phyloP scores from a whole-genome alignment of 2,113 vertebrate genomes.

The Propithecus coquereli region DNA sequence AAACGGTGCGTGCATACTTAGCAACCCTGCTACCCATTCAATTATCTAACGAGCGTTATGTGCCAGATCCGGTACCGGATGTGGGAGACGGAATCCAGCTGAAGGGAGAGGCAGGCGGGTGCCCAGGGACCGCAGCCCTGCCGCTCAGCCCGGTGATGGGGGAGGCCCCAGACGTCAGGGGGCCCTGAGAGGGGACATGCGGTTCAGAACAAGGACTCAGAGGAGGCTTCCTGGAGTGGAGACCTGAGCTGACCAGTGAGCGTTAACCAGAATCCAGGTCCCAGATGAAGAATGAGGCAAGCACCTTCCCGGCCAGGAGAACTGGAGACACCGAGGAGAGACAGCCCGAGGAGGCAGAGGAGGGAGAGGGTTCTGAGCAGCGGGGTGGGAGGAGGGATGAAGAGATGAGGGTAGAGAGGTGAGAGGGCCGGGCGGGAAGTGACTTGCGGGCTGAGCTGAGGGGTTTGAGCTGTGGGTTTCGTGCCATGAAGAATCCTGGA shows the following conservation, averaged over 20 bases:
- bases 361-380: too few relatives aligned
- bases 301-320: background rate
- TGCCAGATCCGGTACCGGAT: background rate
- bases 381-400: background rate
- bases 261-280: background rate
- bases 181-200: background rate
- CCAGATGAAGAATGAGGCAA: background rate
- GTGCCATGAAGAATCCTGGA: background rate
- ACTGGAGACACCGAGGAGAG: background rate
- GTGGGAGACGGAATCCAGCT: background rate
- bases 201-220: background rate
- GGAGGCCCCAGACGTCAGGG: background rate
- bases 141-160: background rate
- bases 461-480: background rate
- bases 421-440: background rate
- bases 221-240: background rate
- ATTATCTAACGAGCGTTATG: background rate
- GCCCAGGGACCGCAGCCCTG: background rate
- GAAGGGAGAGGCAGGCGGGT: background rate
- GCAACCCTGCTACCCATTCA: background rate
- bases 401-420: background rate
- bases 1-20: background rate
- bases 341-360: rapidly evolving
- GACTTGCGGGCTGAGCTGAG: background rate
- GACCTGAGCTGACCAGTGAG: background rate